A percentile compares a stretch with the other conserved stretches of the same genome.
These are phyloP conservation scores for Magallana nippona DNA, from an alignment of 2,888 invertebrate genomes.

Conservation along the genomic window DNA sequence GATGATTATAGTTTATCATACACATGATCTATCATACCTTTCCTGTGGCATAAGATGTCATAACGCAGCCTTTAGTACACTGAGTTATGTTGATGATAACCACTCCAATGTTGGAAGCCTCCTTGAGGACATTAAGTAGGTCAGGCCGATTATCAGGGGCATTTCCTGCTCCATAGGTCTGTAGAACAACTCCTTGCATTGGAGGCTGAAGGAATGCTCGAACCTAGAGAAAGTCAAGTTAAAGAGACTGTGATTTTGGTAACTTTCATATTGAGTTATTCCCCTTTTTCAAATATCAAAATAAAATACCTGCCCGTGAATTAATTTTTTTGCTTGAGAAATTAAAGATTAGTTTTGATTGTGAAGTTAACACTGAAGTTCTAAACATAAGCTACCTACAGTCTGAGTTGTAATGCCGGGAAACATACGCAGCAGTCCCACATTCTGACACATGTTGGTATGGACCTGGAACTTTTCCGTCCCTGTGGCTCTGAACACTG, in stretches of 20 bases:
- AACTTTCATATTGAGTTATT: too few species aligned
- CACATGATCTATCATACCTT: constrained; percentile 83
- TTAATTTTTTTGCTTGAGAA: too few species aligned
- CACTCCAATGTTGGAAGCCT: constrained; percentile 86
- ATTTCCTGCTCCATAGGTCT: constrained; percentile 96
- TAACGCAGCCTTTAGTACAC: constrained; percentile 90
- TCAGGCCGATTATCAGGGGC: constrained; percentile 92
- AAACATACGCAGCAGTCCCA: constrained; percentile 92
- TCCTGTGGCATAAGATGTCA: constrained; percentile 91
- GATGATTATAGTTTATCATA: too few species aligned
- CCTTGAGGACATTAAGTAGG: constrained; percentile 86
- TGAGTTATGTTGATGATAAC: constrained; percentile 96
- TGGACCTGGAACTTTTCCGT: constrained; percentile 87
- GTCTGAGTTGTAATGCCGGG: constrained; percentile 93
- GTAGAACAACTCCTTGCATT: constrained; percentile 89
- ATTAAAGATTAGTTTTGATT: too few species aligned
- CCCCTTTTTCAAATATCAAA: too few species aligned
- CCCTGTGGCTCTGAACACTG: constrained; percentile 84
- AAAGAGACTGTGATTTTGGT: too few species aligned
- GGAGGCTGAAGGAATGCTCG: constrained; percentile 85
- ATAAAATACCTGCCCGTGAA: too few species aligned
- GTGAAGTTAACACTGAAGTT: too few species aligned
- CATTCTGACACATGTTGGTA: constrained; percentile 87
- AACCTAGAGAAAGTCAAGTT: constrained; percentile 74
- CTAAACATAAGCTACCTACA: constrained; percentile 77